Evolutionary conservation across 2,888 invertebrate species (phyloP), one percentile per base, ranked within the genome.

Genomic region (Caprella mutica): DNA sequence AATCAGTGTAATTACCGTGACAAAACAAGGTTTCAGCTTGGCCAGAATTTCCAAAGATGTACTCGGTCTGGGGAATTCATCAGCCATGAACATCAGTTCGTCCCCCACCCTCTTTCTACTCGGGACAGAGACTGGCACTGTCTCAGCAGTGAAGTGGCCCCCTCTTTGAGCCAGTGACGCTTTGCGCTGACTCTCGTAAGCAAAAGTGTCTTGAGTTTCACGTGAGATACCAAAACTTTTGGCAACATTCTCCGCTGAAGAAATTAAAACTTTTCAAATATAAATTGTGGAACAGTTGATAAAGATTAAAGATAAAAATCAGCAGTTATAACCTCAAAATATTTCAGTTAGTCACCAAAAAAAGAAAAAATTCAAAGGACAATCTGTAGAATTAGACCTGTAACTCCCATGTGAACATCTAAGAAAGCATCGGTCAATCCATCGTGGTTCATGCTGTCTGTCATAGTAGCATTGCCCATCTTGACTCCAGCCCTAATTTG

Each of bases 391-490:
- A n/a, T n/a, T n/a, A n/a, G 72, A 82, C 82, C 82, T 63, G 88
- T 88, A 27, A 82, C 73, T 52, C 87, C 88, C 88, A 89, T 89
- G 69, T 84, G 85, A 57, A 82, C 78, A 58, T 80, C 76, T 66
- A 78, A 69, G 70, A 86, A 84, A 6, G 84, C 82, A 75, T 88
- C 88, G 1, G 79, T 84, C 9, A 89, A 76, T 1, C 84, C 85
- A 73, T 86, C 86, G 33, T 69, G 65, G 1, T 85, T 53, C 77
- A 87, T 75, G 0, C 81, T 78, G 69, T 89, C 88, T 3, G 75
- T 68, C 66, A 87, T 69, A 26, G 73, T 73, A 5, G 75, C 73
- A 66, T 81, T 72, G 4, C 87, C 87, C 73, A 85, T 75, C 75
- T 82, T 85, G 3, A 78, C 69, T 12, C 83, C 82, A 61, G 73